Evolutionary conservation across 2,888 invertebrate species (phyloP).

Genomic region (Drosophila leonis): DNA sequence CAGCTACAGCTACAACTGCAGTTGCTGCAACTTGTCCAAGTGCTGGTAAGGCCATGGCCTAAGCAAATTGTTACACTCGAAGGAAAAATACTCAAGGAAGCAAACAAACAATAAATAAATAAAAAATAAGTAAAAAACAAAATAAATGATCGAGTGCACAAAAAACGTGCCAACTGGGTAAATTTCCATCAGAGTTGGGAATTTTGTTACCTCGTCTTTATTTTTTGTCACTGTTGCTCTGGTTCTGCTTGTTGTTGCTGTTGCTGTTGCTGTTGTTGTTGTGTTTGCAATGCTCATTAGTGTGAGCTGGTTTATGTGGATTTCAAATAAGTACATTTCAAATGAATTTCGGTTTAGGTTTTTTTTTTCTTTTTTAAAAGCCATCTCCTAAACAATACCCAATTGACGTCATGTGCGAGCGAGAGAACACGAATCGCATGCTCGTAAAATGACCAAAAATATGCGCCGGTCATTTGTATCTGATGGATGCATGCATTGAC

Average conservation of each 20-base stretch:
- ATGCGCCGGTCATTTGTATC: conserved; percentile 42
- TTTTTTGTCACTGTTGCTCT: conserved; percentile 22
- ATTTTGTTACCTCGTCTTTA: conserved; percentile 28
- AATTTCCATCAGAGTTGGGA: conserved; percentile 64
- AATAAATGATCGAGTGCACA: conserved; percentile 18
- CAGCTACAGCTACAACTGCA: conserved; percentile 4
- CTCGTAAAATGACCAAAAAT: conserved; percentile 43
- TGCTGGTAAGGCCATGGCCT: conserved; percentile 37
- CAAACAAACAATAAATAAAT: conserved; percentile 17
- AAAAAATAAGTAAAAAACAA: conserved; percentile 15
- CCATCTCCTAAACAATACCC: conserved; percentile 50
- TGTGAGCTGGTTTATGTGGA: conserved; percentile 47
- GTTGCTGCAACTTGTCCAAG: conserved; percentile 30
- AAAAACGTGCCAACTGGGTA: conserved; percentile 73
- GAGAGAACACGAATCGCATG: conserved; percentile 10
- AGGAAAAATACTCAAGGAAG: conserved; percentile 29
- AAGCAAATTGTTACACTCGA: conserved; percentile 47
- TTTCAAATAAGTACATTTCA: conserved; percentile 46
- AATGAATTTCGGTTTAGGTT: conserved; percentile 17
- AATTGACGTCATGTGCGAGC: conserved; percentile 53
- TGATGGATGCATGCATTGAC: conserved; percentile 74
- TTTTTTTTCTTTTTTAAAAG: conserved; percentile 34
- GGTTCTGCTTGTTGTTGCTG: conserved; percentile 17
- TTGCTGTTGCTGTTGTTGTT: conserved; percentile 27
- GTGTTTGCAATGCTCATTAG: conserved; percentile 65